These are phyloP conservation scores for Tauraco erythrolophus DNA, from an alignment of 2,113 vertebrate genomes.

Conservation along the genomic window DNA sequence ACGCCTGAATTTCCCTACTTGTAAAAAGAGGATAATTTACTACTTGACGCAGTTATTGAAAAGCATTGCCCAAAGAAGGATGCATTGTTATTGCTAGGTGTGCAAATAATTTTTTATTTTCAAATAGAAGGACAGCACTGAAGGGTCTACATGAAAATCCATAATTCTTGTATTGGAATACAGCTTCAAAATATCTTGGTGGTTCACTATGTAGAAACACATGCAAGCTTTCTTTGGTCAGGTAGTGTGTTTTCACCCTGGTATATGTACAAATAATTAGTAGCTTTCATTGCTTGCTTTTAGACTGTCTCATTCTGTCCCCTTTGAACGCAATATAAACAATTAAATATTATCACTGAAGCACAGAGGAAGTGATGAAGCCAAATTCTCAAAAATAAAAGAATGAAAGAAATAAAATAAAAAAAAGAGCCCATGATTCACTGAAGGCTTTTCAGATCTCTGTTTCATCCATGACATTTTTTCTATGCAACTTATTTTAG, in stretches of 20 bases:
- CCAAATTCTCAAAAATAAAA: background rate
- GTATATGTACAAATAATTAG: background rate
- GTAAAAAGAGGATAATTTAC: background rate
- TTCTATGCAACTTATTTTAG: background rate
- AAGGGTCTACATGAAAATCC: background rate
- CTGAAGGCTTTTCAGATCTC: background rate
- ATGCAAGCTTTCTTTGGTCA: background rate
- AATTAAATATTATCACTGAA: background rate
- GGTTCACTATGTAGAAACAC: background rate
- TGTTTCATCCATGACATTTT: background rate
- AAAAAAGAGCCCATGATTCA: background rate
- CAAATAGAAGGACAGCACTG: background rate
- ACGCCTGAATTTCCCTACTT: background rate
- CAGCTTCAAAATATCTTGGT: background rate
- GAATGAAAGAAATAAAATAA: background rate
- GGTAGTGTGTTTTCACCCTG: background rate
- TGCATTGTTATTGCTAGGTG: background rate
- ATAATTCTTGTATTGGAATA: background rate
- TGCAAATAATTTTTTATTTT: background rate
- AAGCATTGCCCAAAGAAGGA: background rate
- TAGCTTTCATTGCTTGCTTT: background rate
- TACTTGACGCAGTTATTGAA: background rate
- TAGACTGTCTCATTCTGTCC: background rate
- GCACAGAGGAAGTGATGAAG: background rate
- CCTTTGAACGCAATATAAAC: background rate